Percentiles rank a stretch among this genome's conserved stretches.
Evolutionary conservation across 2,113 vertebrate species (phyloP).

Genomic region (Asarcornis scutulata): DNA sequence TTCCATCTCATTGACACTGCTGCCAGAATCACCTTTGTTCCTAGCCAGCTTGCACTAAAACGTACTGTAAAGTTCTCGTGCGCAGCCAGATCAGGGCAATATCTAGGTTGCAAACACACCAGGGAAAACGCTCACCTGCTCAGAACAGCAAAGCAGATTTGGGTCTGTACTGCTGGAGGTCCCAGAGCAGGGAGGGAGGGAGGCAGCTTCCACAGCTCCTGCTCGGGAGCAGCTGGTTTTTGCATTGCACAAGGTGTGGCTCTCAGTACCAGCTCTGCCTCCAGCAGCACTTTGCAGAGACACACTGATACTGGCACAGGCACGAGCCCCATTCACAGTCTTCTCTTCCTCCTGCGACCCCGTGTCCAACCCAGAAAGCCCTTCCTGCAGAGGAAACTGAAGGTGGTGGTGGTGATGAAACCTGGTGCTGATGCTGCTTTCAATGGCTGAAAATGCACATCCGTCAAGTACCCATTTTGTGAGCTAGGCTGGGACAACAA

Average conservation of each 20-base stretch:
- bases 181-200: neutral
- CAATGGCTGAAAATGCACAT: neutral
- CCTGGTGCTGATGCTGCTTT: neutral
- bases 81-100: constrained; percentile 8
- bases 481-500: neutral
- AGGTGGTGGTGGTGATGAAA: neutral
- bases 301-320: neutral
- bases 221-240: neutral
- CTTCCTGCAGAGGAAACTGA: neutral
- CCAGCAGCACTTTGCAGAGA: neutral
- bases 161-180: constrained; percentile 32
- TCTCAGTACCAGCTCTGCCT: neutral
- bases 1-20: neutral
- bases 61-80: neutral
- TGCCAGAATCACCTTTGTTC: constrained; percentile 31
- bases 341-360: neutral
- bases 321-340: accelerated
- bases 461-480: neutral
- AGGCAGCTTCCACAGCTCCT: neutral
- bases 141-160: constrained; percentile 33
- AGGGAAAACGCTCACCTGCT: constrained; percentile 41
- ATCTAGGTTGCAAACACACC: constrained; percentile 56
- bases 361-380: neutral
- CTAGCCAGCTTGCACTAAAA: neutral
- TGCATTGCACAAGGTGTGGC: neutral